These are phyloP conservation scores for Anhinga rufa DNA, from an alignment of 2,113 vertebrate species.

Conservation along the genomic window DNA sequence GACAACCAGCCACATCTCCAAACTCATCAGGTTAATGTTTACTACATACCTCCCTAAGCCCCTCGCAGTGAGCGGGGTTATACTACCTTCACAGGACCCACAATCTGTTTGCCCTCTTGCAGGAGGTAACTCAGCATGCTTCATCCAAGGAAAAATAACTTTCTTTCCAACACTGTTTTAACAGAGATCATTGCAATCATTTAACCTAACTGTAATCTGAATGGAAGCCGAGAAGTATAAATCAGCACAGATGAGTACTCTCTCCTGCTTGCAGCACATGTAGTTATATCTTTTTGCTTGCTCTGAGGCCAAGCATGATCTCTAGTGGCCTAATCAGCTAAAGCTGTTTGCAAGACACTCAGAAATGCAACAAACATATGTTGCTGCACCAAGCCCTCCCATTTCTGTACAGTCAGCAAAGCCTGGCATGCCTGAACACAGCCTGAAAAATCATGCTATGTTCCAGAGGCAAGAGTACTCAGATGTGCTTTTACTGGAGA, in stretches of 20 bases:
- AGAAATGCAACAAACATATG: neutral
- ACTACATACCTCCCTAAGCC: neutral
- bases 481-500: slow-evolving; percentile 3
- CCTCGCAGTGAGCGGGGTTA: neutral
- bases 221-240: neutral
- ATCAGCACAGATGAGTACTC: neutral
- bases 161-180: neutral
- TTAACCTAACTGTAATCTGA: neutral
- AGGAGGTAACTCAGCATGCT: neutral
- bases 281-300: neutral
- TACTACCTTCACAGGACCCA: neutral
- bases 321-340: slow-evolving; percentile 13
- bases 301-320: neutral
- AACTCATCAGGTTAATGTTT: neutral
- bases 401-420: slow-evolving; percentile 38
- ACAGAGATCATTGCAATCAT: neutral
- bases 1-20: neutral
- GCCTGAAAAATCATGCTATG: neutral
- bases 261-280: neutral
- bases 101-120: neutral
- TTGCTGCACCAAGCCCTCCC: neutral
- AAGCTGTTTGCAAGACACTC: neutral
- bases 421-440: slow-evolving; percentile 23
- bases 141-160: neutral
- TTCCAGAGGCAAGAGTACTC: neutral